phyloP scores from a whole-genome alignment of 2,113 vertebrate species.

The Labrus mixtus region DNA sequence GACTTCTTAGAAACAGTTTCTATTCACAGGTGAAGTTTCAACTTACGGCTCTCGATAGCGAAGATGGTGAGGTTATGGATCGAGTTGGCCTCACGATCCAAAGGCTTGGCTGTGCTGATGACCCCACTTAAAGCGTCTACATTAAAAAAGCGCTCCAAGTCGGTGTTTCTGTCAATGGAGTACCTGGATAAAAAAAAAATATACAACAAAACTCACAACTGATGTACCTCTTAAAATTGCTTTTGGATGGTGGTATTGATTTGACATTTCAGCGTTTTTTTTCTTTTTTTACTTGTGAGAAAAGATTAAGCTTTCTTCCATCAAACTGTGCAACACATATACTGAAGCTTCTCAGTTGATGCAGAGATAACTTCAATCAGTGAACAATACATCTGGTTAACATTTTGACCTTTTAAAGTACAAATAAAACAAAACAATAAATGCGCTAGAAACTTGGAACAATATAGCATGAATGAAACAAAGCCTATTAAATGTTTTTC shows the following conservation, averaged over 20 bases:
- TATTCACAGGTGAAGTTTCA: neutral
- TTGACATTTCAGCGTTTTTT: conserved; percentile 52
- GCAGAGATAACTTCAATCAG: neutral
- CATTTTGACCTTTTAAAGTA: neutral
- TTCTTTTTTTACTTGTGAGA: conserved; percentile 24
- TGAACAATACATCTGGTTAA: neutral
- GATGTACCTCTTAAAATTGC: conserved; percentile 16
- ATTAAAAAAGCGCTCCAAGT: conserved; percentile 97
- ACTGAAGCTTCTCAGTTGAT: neutral
- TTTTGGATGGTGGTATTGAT: conserved; percentile 46
- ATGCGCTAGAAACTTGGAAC: conserved; percentile 18
- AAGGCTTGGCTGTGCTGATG: conserved; percentile 93
- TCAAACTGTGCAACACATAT: conserved; percentile 11
- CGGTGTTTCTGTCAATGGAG: conserved; percentile 97
- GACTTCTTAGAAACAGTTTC: neutral
- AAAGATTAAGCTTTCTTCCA: conserved; percentile 33
- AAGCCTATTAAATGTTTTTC: conserved; percentile 46
- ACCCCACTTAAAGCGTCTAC: conserved; percentile 93
- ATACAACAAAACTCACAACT: conserved; percentile 12
- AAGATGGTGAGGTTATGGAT: conserved; percentile 96
- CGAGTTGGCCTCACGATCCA: conserved; percentile 94
- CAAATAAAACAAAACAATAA: neutral
- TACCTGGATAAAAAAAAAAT: conserved; percentile 84
- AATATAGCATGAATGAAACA: conserved; percentile 24
- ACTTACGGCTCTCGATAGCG: conserved; percentile 97